Base-by-base conservation (phyloP, 2,797 vertebrate species). In the Spinus olivaceus region DNA sequence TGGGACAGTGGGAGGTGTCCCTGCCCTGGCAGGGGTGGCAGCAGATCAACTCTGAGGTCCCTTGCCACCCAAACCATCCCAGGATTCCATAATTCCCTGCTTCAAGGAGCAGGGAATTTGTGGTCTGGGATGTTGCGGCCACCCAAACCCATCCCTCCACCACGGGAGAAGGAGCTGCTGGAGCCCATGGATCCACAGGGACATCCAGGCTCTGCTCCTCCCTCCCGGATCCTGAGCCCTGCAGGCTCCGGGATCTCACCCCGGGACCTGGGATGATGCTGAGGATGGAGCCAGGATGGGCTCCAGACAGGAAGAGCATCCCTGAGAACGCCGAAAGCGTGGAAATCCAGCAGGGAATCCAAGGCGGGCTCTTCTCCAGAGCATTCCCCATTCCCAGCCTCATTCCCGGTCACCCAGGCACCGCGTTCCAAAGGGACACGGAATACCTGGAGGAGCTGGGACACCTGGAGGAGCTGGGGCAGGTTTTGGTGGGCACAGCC, bases 41-140 rank as follows among this genome's bases (percentile, higher is more conserved):
- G 3, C 1, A 7, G 49, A 4, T 32, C 5, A 0, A 5, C 4
- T 42, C 23, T 17, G 10, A 49, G 1, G 5, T 44, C 51, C 44
- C 9, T 33, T 30, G 24, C 28, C 1, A 7, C 6, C 17, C n/a
- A 25, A 51, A 46, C 9, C 28, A 33, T 51, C 6, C 56, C 73
- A 35, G 14, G 7, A 54, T 49, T 63, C 67, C 37, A 2, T 2
- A 6, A 10, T 20, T 8, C 28, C 19, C 33, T 39, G 12, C 20
- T 24, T 7, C 20, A 16, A 11, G 21, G 7, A 21, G 2, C 2
- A 0, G 5, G 30, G 67, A 54, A 54, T 54, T 10, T 8, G 8
- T n/a, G 39, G 18, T 6, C 7, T 0, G 7, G 64, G 47, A 23
- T 1, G 3, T 3, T 2, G 6, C 4, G 47, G 20, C 30, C 10